phyloP scores from a whole-genome alignment of 2,113 vertebrate genomes.

The Physeter macrocephalus region DNA sequence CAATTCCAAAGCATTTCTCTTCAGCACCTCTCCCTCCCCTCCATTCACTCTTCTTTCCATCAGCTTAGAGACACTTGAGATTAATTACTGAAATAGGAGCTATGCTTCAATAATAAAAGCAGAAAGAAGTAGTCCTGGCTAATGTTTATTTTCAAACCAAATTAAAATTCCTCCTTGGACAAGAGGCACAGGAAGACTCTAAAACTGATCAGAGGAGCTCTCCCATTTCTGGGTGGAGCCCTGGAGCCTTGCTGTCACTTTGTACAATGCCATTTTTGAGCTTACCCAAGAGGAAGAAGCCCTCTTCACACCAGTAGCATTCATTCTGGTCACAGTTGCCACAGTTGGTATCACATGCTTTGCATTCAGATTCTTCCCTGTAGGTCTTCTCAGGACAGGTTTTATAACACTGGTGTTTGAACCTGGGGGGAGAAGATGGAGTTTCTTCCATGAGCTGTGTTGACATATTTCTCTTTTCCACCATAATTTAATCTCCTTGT shows the following conservation, averaged over 20 bases:
- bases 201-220: rapidly evolving
- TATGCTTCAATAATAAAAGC: background rate
- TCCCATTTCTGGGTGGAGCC: too few relatives aligned
- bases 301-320: constrained; percentile 87
- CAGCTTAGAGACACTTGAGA: background rate
- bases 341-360: constrained; percentile 81
- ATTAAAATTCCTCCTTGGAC: background rate
- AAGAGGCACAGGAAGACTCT: background rate
- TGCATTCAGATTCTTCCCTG: constrained; percentile 78
- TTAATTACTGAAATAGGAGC: background rate
- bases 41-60: background rate
- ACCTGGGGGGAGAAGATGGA: constrained; percentile 75
- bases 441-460: background rate
- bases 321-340: constrained; percentile 82
- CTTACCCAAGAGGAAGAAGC: constrained; percentile 87
- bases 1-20: background rate
- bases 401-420: constrained; percentile 81
- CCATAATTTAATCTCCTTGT: background rate
- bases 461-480: background rate
- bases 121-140: background rate
- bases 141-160: constrained; percentile 13
- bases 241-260: background rate
- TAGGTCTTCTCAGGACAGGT: constrained; percentile 89
- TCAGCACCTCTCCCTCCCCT: rapidly evolving
- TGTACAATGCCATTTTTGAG: rapidly evolving